phyloP scores from a whole-genome alignment of 1,140 invertebrate species.

The Pseudomyrmex dendroicus region DNA sequence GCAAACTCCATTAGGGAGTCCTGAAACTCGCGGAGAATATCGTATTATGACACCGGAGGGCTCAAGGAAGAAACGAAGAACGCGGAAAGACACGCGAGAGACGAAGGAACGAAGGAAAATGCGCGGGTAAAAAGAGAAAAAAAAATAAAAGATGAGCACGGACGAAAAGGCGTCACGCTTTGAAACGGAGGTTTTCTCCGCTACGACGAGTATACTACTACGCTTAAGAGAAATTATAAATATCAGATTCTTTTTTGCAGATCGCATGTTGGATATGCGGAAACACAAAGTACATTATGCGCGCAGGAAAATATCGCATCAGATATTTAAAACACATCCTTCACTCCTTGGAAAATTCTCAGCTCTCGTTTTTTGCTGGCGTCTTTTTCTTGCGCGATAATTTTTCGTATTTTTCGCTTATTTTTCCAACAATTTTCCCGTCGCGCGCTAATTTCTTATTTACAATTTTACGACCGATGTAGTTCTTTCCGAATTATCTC shows the following conservation, averaged over 20 bases:
- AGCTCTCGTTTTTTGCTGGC: neutral
- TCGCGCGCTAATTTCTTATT: neutral
- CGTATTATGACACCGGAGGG: slow-evolving; percentile 75
- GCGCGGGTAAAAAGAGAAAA: neutral
- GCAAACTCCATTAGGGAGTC: slow-evolving; percentile 79
- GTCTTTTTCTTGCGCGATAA: neutral
- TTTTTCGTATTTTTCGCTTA: neutral
- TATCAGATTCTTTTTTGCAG: slow-evolving; percentile 38
- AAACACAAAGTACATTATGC: slow-evolving; percentile 12
- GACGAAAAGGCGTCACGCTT: neutral
- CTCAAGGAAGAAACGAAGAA: slow-evolving; percentile 56
- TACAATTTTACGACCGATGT: neutral
- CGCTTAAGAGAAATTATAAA: slow-evolving; percentile 52
- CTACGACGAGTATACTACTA: neutral
- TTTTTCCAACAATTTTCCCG: neutral
- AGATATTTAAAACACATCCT: slow-evolving; percentile 34
- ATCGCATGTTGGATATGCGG: slow-evolving; percentile 18
- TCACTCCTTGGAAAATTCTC: slow-evolving; percentile 4
- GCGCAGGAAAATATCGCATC: slow-evolving; percentile 21
- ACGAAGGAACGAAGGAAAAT: slow-evolving; percentile 20
- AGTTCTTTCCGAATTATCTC: slow-evolving; percentile 15
- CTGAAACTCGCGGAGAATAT: slow-evolving; percentile 71
- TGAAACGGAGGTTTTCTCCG: slow-evolving; percentile 23
- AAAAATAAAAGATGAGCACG: neutral
- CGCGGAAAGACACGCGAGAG: slow-evolving; percentile 36